Base-by-base conservation (phyloP, 2,797 vertebrate genomes). In the Acanthopagrus latus region DNA sequence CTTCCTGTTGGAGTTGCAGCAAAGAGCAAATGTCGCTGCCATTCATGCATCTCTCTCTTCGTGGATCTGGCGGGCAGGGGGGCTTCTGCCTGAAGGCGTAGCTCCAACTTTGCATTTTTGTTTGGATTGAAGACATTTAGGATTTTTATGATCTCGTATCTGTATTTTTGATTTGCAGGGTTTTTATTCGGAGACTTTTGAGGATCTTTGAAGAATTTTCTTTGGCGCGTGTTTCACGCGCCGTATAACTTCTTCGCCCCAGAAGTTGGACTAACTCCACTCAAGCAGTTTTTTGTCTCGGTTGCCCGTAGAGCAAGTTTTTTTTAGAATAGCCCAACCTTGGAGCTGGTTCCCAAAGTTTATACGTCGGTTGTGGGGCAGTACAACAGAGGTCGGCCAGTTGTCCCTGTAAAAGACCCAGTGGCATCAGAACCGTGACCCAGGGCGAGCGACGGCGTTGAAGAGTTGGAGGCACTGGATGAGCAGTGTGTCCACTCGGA, bases 401-500 rank as follows among this genome's bases (percentile, higher is more conserved):
- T 41, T 41, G n/a, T 63, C 25, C 55, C 62, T 56, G 46, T 21
- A n/a, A 33, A 33, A 73, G 70, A 66, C 46, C 60, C 46, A 20
- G 27, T 20, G 21, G 76, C 71, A 47, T 67, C 52, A 59, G 55
- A 66, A 71, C 64, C 33, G 58, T 18, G 68, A 86, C 50, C 75
- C 76, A 80, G 88, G 78, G 77, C 57, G 65, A 92, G 88, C 29
- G 64, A 92, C 88, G 67, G 80, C 44, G 71, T 78, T 84, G 29
- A 67, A 60, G 82, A 86, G 78, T 59, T 59, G 71, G 63, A 82
- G 91, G 77, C 91, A 81, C 88, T 95, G 95, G 90, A 95, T 95
- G 95, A 93, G 83, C 89, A 90, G 89, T 77, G 91, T 29, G 76
- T 87, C 83, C 59, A 23, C 43, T 60, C 52, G 38, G 87, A 90